Percentiles rank a stretch among this genome's conserved stretches.
phyloP scores from a whole-genome alignment of 2,797 vertebrate genomes.

The Catostomus latipinnis region DNA sequence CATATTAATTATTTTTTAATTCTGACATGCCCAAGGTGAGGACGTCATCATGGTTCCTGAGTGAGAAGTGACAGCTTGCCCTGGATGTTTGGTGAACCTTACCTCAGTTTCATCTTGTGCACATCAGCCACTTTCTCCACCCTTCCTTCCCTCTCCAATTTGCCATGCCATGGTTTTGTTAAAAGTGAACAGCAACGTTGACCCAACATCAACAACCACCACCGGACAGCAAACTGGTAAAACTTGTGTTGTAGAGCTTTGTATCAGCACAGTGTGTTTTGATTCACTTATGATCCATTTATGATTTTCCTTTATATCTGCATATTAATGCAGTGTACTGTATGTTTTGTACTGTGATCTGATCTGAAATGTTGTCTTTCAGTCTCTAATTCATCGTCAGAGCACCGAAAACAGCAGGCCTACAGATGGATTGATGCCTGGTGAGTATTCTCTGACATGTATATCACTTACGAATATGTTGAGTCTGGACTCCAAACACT shows the following conservation, averaged over 20 bases:
- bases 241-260: conserved; percentile 51
- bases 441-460: conserved; percentile 71
- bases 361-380: conserved; percentile 49
- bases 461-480: not conserved
- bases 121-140: conserved; percentile 45
- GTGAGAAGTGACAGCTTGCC: not conserved
- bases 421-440: conserved; percentile 91
- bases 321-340: not conserved
- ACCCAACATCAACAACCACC: conserved; percentile 85
- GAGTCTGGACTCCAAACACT: not conserved
- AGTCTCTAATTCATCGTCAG: conserved; percentile 87
- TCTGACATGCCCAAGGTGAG: conserved; percentile 39
- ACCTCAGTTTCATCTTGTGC: conserved; percentile 46
- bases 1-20: not conserved
- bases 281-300: not conserved
- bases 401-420: conserved; percentile 82
- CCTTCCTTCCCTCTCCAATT: conserved; percentile 45
- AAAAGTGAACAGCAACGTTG: conserved; percentile 84
- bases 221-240: conserved; percentile 87
- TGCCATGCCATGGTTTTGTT: conserved; percentile 85
- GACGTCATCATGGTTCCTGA: conserved; percentile 41
- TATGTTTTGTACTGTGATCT: not conserved
- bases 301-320: not conserved
- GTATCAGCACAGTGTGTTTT: not conserved
- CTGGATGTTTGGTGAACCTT: conserved; percentile 27